phyloP scores from a whole-genome alignment of 2,113 vertebrate genomes.

The Gymnobelideus leadbeateri region DNA sequence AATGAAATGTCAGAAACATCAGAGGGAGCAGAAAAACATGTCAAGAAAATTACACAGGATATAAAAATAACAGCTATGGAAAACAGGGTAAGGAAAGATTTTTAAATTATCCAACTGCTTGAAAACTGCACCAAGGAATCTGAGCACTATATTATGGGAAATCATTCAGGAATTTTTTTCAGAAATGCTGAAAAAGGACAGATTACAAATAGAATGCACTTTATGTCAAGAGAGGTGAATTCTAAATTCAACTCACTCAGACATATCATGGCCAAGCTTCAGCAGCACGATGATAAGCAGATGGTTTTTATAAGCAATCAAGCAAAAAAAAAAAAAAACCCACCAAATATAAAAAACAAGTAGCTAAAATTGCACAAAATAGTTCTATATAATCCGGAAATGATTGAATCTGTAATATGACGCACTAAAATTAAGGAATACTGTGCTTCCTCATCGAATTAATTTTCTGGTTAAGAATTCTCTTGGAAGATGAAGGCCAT shows the following conservation, averaged over 20 bases:
- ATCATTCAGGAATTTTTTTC: neutral
- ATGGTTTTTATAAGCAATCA: neutral
- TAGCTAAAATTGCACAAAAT: neutral
- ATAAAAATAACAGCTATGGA: neutral
- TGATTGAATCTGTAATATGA: neutral
- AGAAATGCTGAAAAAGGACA: neutral
- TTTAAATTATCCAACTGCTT: neutral
- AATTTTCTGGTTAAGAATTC: neutral
- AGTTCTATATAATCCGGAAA: neutral
- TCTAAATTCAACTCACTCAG: neutral
- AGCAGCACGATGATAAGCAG: neutral
- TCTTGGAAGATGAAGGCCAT: neutral
- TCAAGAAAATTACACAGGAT: neutral
- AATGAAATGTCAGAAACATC: neutral
- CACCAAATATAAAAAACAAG: neutral
- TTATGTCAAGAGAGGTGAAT: neutral
- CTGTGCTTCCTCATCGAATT: neutral
- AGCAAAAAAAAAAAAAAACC: neutral
- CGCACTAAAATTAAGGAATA: neutral
- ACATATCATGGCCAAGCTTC: neutral
- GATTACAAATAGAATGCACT: neutral
- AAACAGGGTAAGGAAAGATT: neutral
- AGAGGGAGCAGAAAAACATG: neutral
- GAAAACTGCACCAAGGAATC: neutral
- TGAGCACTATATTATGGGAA: neutral